Conservation (phyloP, 1,140 invertebrate species). For the Drosophila ficusphila region DNA sequence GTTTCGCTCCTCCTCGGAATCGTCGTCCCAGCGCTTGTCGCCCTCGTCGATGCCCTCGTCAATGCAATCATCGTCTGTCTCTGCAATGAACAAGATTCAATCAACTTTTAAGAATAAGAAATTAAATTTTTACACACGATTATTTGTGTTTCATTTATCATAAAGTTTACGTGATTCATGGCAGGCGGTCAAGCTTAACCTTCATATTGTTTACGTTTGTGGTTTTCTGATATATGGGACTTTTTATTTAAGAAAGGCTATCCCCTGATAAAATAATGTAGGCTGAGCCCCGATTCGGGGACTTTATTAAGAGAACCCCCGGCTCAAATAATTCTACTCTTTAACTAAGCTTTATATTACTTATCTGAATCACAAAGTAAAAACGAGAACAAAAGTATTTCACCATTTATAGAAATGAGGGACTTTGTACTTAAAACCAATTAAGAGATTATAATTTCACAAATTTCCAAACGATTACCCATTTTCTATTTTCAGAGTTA, state of each 20-base stretch:
- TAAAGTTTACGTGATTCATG: conserved; percentile 22
- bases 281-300: neutral
- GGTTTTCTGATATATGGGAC: conserved; percentile 9
- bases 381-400: neutral
- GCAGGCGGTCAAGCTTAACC: conserved; percentile 3
- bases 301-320: neutral
- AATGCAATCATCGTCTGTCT: conserved; percentile 95
- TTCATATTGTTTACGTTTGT: conserved; percentile 7
- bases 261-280: neutral
- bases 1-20: conserved; percentile 86
- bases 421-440: too few relatives aligned
- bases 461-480: too few relatives aligned
- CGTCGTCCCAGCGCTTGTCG: conserved; percentile 83
- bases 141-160: conserved; percentile 6
- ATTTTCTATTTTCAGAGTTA: too few relatives aligned
- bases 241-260: neutral
- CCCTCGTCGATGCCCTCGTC: conserved; percentile 92
- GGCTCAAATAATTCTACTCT: neutral
- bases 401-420: neutral
- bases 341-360: neutral
- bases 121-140: neutral
- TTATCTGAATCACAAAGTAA: neutral
- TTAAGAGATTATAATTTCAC: too few relatives aligned
- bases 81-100: conserved; percentile 73
- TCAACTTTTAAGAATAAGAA: conserved; percentile 10